A percentile compares a stretch with the other conserved stretches of the same genome.
Evolutionary conservation across 2,113 vertebrate species (phyloP).

Genomic region (Fregetta grallaria): DNA sequence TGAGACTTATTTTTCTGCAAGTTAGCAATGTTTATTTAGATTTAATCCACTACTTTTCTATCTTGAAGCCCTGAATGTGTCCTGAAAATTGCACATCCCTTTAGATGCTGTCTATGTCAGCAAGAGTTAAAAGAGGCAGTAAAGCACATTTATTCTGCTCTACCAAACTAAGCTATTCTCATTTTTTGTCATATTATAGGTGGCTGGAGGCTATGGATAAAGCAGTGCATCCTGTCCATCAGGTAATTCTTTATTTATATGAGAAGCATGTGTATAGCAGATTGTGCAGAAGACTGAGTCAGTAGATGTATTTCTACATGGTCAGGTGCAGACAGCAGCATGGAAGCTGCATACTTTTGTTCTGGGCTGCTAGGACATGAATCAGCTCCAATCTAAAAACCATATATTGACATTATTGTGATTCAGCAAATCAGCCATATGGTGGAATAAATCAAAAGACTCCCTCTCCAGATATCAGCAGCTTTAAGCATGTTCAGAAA

Average conservation of each 20-base stretch:
- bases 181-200: slow-evolving; percentile 63
- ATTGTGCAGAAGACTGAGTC: neutral
- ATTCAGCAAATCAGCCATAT: neutral
- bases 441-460: neutral
- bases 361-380: neutral
- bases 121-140: neutral
- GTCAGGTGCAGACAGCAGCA: neutral
- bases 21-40: neutral
- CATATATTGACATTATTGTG: neutral
- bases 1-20: neutral
- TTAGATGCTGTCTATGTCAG: neutral
- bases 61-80: neutral
- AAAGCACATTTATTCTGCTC: neutral
- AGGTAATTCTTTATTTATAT: slow-evolving; percentile 70
- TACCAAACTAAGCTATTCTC: neutral
- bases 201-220: slow-evolving; percentile 89
- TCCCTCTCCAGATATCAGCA: neutral
- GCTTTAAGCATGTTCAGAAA: neutral
- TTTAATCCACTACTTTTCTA: neutral
- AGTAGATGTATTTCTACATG: neutral
- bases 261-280: neutral
- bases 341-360: neutral
- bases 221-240: slow-evolving; percentile 82
- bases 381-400: neutral
- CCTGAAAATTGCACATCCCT: neutral